A percentile compares a stretch with the other conserved stretches of the same genome.
Conservation (phyloP, 2,113 vertebrate genomes). For the Cygnus buccinator region DNA sequence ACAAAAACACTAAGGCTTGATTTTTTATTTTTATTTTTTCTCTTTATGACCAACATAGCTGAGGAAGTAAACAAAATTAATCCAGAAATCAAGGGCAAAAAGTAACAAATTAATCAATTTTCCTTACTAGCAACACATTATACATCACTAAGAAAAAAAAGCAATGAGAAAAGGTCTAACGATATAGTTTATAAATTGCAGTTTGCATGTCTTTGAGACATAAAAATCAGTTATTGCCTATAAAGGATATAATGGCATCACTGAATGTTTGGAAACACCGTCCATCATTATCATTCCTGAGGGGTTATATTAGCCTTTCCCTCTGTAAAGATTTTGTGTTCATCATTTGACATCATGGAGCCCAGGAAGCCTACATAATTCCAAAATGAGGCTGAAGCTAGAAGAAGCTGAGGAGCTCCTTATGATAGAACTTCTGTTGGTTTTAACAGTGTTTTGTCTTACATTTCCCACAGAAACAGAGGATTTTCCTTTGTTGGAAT, state of each 20-base stretch:
- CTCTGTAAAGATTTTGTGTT: slow-evolving; percentile 42
- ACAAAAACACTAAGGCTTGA: not conserved
- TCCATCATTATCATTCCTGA: slow-evolving; percentile 40
- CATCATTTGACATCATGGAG: not conserved
- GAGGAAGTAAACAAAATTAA: slow-evolving; percentile 8
- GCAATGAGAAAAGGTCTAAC: slow-evolving; percentile 33
- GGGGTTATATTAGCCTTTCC: slow-evolving; percentile 4
- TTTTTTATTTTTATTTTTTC: not conserved
- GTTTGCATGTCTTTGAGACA: slow-evolving; percentile 5
- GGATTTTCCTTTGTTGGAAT: not conserved
- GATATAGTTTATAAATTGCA: slow-evolving; percentile 47
- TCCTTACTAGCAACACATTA: slow-evolving; percentile 2
- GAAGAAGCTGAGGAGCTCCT: not conserved
- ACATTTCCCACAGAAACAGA: not conserved
- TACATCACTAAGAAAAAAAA: not conserved
- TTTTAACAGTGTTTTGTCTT: not conserved
- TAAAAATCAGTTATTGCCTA: slow-evolving; percentile 36
- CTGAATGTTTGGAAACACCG: slow-evolving; percentile 19
- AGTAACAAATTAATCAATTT: slow-evolving; percentile 30
- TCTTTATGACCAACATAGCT: not conserved
- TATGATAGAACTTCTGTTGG: not conserved
- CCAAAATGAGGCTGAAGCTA: not conserved
- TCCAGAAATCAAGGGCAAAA: slow-evolving; percentile 11
- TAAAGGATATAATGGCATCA: slow-evolving; percentile 21
- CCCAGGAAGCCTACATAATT: not conserved